phyloP scores from a whole-genome alignment of 2,797 vertebrate species.

The Lutra lutra region DNA sequence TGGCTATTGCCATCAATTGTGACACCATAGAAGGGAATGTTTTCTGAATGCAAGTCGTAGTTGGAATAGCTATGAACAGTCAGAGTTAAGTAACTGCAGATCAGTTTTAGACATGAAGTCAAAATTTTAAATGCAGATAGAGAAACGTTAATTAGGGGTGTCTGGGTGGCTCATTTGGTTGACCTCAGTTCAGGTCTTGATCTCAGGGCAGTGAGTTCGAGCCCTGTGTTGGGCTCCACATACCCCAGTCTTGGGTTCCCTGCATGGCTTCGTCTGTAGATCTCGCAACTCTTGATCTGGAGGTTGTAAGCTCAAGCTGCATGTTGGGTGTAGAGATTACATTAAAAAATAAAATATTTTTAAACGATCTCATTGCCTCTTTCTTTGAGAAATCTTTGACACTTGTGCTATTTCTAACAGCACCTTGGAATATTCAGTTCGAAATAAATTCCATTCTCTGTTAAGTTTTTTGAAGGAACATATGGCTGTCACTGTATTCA shows the following conservation, averaged over 20 bases:
- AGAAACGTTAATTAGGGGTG: neutral
- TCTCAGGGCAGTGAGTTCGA: neutral
- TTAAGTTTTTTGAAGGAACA: neutral
- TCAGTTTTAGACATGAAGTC: neutral
- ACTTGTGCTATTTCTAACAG: neutral
- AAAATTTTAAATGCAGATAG: neutral
- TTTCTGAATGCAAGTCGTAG: neutral
- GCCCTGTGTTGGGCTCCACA: neutral
- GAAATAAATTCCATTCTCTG: neutral
- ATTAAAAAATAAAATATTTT: neutral
- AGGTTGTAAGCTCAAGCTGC: neutral
- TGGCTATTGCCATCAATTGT: no score
- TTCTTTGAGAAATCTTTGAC: slow-evolving; percentile 29
- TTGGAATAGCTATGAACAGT: neutral
- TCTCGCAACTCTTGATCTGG: neutral
- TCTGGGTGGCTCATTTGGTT: neutral
- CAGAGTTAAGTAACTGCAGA: neutral
- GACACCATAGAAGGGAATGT: accelerated
- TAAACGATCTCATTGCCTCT: neutral
- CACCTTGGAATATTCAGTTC: slow-evolving; percentile 25
- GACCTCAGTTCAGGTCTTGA: neutral
- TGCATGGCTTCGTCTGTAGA: neutral
- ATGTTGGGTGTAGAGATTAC: neutral
- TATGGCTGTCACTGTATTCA: neutral
- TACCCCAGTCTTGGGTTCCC: neutral